phyloP scores from a whole-genome alignment of 2,888 invertebrate species.

The Petrolisthes cinctipes region DNA sequence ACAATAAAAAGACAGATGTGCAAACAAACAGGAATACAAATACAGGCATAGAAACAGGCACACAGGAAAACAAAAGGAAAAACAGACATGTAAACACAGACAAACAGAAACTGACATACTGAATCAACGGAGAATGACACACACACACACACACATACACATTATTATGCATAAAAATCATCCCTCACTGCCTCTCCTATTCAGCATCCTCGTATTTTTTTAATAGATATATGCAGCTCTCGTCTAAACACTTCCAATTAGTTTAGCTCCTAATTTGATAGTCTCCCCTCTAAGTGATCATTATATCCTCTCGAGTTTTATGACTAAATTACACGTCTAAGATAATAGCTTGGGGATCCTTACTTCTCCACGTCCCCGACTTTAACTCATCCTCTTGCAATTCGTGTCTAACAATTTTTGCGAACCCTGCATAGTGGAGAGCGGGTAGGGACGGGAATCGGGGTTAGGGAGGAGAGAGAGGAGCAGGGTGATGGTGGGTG shows the following conservation, averaged over 20 bases:
- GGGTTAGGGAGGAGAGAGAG: not conserved
- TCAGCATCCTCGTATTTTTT: no score
- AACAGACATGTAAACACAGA: no score
- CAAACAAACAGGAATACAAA: no score
- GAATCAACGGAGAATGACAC: no score
- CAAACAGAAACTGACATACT: no score
- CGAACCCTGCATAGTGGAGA: not conserved
- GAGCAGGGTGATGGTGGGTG: not conserved
- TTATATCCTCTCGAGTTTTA: conserved; percentile 43
- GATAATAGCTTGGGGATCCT: conserved; percentile 42
- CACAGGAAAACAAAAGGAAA: no score
- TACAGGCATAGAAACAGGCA: no score
- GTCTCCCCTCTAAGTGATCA: conserved; percentile 46
- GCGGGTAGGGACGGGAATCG: not conserved
- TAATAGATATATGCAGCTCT: not conserved
- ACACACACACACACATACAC: not conserved
- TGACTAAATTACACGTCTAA: conserved; percentile 49
- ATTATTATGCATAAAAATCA: not conserved
- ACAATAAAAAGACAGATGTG: no score
- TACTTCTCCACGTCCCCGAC: not conserved
- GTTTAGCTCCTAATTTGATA: conserved; percentile 52
- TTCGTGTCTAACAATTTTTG: conserved; percentile 32
- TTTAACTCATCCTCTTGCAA: conserved; percentile 14
- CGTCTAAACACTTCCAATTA: conserved; percentile 48
- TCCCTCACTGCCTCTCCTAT: no score